A percentile compares a stretch with the other conserved stretches of the same genome.
Evolutionary conservation across 1,140 invertebrate genomes (phyloP).

Genomic region (Drosophila mojavensis): DNA sequence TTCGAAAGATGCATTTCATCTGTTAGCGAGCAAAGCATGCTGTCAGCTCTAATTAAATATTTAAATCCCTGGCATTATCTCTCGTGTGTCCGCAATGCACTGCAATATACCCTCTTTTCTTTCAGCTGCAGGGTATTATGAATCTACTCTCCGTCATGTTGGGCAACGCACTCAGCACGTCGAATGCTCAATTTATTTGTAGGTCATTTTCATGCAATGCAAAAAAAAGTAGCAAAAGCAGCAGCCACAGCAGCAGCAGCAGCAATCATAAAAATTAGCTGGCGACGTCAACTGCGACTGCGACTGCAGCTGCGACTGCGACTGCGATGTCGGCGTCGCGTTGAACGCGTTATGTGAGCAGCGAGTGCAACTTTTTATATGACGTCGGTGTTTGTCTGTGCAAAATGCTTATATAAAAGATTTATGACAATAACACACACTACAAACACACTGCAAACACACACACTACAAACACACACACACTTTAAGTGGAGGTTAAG

Average conservation of each 20-base stretch:
- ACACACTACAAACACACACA: slow-evolving; percentile 3
- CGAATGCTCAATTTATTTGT: slow-evolving; percentile 69
- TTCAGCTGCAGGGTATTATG: slow-evolving; percentile 2
- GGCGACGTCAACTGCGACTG: background rate
- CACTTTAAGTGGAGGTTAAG: slow-evolving; percentile 38
- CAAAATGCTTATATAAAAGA: slow-evolving; percentile 64
- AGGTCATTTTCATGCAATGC: slow-evolving; percentile 76
- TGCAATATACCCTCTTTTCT: background rate
- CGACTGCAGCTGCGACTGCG: background rate
- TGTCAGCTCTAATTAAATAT: background rate
- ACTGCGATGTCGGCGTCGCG: background rate
- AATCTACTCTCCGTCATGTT: background rate
- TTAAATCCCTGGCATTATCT: background rate
- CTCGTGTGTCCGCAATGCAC: background rate
- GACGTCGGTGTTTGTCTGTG: slow-evolving; percentile 49
- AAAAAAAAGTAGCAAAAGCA: slow-evolving; percentile 5
- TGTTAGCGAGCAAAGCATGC: too few species aligned
- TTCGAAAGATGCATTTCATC: too few species aligned
- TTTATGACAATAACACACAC: slow-evolving; percentile 53
- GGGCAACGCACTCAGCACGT: slow-evolving; percentile 3
- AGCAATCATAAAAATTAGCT: slow-evolving; percentile 50
- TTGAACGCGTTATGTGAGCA: slow-evolving; percentile 11
- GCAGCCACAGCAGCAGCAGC: slow-evolving; percentile 19
- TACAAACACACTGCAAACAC: slow-evolving; percentile 16
- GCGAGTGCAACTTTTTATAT: slow-evolving; percentile 39